Evolutionary conservation across 1,140 invertebrate species (phyloP), one percentile per base, ranked within the genome.

Genomic region (Drosophila chauvacae): DNA sequence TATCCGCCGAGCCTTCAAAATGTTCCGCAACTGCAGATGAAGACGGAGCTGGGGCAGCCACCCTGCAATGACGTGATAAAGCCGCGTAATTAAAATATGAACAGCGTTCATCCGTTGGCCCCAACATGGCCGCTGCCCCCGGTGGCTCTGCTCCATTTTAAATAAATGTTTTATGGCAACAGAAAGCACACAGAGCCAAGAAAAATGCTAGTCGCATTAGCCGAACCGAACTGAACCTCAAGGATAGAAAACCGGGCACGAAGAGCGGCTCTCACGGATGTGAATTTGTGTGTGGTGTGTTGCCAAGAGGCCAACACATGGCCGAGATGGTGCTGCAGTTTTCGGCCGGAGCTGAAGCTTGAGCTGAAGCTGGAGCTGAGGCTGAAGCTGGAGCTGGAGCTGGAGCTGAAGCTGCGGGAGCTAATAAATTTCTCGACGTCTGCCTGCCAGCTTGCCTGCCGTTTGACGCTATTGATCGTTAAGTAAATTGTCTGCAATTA

Each of bases 401-500:
- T 69, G 66, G 50, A 72, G 66, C 72, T 71, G 50, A 48, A 85
- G 85, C 85, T 90, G 85, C 85, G 85, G 85, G 85, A 90, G 81
- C 85, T 85, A 90, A 90, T 90, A 90, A 90, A 90, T 90, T 90
- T 90, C 70, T 73, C 70, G 69, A 60, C 58, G 84, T 83, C 72
- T 74, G 69, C 44, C 61, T 77, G 69, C 64, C 81, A 65, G 82
- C 69, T 61, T 78, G 65, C 79, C 65, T 90, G 78, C 81, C 85
- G 69, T 80, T 80, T 73, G 77, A 80, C 77, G 86, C 85, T 90
- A 90, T 90, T 90, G 85, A 90, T 90, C 85, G 85, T 90, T 90
- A 90, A 90, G 85, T 90, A 90, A 90, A 90, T 90, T 90, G 85
- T 90, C 85, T 85, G 85, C 85, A 90, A 90, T 90, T 90, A 90